Evolutionary conservation across 2,888 invertebrate species (phyloP).

Genomic region (Endomychus coccineus): DNA sequence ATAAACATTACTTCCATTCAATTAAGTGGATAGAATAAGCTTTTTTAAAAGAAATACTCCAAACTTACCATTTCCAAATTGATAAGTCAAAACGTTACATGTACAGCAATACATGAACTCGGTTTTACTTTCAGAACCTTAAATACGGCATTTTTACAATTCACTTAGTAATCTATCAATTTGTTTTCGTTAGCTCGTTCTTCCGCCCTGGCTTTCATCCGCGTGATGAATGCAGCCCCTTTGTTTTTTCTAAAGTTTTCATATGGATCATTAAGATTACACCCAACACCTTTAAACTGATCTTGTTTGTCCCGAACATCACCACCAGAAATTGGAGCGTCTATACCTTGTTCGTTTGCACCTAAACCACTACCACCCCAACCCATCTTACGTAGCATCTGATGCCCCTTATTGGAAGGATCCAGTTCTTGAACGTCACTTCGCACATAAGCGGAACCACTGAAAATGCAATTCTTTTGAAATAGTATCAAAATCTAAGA

Average conservation of each 20-base stretch:
- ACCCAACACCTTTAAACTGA: slow-evolving; percentile 91
- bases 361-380: slow-evolving; percentile 95
- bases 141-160: no score
- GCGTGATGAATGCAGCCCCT: slow-evolving; percentile 87
- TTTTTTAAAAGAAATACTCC: no score
- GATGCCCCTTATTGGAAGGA: slow-evolving; percentile 92
- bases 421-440: slow-evolving; percentile 56
- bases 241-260: slow-evolving; percentile 96
- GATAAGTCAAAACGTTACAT: no score
- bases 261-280: slow-evolving; percentile 89
- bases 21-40: no score
- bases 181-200: slow-evolving; percentile 54
- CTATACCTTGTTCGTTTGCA: slow-evolving; percentile 90
- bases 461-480: no score
- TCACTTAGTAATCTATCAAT: slow-evolving; percentile 22
- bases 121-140: no score
- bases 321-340: slow-evolving; percentile 88
- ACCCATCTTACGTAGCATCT: slow-evolving; percentile 95
- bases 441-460: slow-evolving; percentile 19
- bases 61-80: no score
- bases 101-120: no score
- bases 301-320: slow-evolving; percentile 85
- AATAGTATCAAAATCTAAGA: slow-evolving; percentile 2
- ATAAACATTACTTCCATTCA: no score
- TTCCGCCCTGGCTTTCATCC: slow-evolving; percentile 86